Conservation (phyloP, 2,797 vertebrate species). For the Synanceia verrucosa region DNA sequence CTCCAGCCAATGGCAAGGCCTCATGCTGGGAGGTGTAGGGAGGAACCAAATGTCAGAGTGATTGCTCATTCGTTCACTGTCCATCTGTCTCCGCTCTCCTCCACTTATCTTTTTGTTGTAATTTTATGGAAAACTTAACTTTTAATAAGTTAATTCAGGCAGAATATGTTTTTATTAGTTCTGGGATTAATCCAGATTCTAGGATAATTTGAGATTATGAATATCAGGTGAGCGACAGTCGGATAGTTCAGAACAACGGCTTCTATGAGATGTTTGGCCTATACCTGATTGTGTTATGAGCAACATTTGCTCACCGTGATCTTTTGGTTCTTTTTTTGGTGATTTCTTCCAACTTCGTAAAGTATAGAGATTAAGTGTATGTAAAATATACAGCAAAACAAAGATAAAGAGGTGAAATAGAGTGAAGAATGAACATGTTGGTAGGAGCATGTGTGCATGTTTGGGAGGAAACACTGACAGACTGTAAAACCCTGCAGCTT, state of each 20-base stretch:
- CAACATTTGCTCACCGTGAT: not conserved
- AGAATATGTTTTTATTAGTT: not conserved
- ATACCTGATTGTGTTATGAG: not conserved
- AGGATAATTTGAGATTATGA: not conserved
- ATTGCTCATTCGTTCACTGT: constrained; percentile 57
- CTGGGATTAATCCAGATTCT: not conserved
- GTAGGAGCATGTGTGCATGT: constrained; percentile 19
- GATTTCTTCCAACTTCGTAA: no score
- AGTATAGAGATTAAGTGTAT: not conserved
- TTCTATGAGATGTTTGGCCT: not conserved
- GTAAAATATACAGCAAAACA: not conserved
- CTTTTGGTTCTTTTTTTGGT: not conserved
- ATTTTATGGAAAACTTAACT: not conserved
- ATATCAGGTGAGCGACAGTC: not conserved
- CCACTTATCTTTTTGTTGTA: not conserved
- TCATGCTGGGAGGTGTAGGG: constrained; percentile 42
- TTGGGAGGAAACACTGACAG: constrained; percentile 37
- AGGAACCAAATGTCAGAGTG: constrained; percentile 51
- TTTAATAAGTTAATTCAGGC: not conserved
- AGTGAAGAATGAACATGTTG: constrained; percentile 1
- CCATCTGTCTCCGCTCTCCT: constrained; percentile 53
- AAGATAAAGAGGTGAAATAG: not conserved
- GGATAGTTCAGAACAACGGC: not conserved
- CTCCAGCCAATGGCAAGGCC: constrained; percentile 30
- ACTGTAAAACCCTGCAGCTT: constrained; percentile 57